Conservation (phyloP, 2,797 vertebrate species). For the Chelidonichthys spinosus region DNA sequence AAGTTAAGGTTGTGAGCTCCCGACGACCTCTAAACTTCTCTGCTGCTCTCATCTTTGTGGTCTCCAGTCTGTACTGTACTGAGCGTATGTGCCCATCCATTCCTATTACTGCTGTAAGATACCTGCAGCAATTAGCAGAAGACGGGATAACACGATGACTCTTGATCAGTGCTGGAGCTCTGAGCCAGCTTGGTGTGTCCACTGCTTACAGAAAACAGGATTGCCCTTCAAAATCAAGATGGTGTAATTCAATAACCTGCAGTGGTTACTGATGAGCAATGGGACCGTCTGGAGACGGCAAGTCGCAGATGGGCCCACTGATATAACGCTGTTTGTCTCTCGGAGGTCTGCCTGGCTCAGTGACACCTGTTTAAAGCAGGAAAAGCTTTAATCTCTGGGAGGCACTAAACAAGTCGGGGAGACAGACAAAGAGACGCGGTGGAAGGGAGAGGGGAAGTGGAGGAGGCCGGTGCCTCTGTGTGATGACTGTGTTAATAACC, state of each 20-base stretch:
- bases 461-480: slow-evolving; percentile 70
- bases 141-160: slow-evolving; percentile 69
- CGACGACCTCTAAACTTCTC: slow-evolving; percentile 62
- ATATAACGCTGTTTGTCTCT: slow-evolving; percentile 83
- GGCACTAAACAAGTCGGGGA: slow-evolving; percentile 78
- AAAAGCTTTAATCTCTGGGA: slow-evolving; percentile 83
- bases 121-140: slow-evolving; percentile 71
- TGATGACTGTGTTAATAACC: slow-evolving; percentile 73
- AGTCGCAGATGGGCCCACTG: slow-evolving; percentile 83
- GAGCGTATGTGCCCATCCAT: slow-evolving; percentile 51
- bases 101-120: slow-evolving; percentile 63
- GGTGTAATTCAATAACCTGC: slow-evolving; percentile 87
- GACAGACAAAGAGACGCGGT: slow-evolving; percentile 77
- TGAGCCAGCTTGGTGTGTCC: slow-evolving; percentile 70
- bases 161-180: slow-evolving; percentile 70
- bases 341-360: slow-evolving; percentile 80
- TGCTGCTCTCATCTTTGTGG: slow-evolving; percentile 38
- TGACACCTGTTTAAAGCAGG: slow-evolving; percentile 87
- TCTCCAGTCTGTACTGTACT: slow-evolving; percentile 44
- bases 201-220: slow-evolving; percentile 85
- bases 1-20: slow-evolving; percentile 48
- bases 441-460: slow-evolving; percentile 67
- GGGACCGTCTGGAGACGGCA: slow-evolving; percentile 86
- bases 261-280: slow-evolving; percentile 86
- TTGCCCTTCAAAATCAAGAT: slow-evolving; percentile 87